These are phyloP conservation scores for Euphysa ruthae DNA, from an alignment of 30 jellyfish, hydroid and myxozoan species.

Conservation along the genomic window DNA sequence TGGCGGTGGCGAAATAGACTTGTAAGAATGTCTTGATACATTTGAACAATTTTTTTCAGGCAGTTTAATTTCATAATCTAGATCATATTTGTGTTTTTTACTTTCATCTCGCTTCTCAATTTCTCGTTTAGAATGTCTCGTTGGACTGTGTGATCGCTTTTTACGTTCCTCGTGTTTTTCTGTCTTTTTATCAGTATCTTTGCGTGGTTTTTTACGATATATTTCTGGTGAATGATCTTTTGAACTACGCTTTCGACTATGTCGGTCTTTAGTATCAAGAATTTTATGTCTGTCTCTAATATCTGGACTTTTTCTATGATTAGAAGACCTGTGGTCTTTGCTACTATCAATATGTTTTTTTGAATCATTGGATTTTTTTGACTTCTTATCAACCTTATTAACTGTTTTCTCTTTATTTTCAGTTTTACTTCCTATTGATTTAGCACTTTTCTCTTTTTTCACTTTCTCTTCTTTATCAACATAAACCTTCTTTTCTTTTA, in stretches of 20 bases:
- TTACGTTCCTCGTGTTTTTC: neutral
- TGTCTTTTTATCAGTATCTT: neutral
- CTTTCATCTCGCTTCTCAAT: neutral
- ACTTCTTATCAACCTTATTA: conserved; percentile 1
- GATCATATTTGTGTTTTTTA: neutral
- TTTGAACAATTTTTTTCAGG: neutral
- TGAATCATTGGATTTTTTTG: neutral
- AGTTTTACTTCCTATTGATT: neutral
- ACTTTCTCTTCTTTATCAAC: neutral
- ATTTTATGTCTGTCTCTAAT: neutral
- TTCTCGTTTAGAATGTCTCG: neutral
- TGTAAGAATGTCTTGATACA: no score
- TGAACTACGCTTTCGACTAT: conserved; percentile 3
- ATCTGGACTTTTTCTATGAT: conserved; percentile 4
- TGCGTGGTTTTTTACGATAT: conserved; percentile 2
- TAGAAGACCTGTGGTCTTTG: neutral
- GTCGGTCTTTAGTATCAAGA: neutral
- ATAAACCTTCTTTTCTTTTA: conserved; percentile 1
- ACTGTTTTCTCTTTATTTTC: neutral
- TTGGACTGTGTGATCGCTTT: conserved; percentile 1
- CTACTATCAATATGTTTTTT: neutral
- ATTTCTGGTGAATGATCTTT: neutral
- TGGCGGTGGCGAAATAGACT: no score
- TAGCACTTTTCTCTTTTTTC: conserved; percentile 6
- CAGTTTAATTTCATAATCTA: neutral